Evolutionary conservation across 2,113 vertebrate species (phyloP).

Genomic region (Indicator maculatus): DNA sequence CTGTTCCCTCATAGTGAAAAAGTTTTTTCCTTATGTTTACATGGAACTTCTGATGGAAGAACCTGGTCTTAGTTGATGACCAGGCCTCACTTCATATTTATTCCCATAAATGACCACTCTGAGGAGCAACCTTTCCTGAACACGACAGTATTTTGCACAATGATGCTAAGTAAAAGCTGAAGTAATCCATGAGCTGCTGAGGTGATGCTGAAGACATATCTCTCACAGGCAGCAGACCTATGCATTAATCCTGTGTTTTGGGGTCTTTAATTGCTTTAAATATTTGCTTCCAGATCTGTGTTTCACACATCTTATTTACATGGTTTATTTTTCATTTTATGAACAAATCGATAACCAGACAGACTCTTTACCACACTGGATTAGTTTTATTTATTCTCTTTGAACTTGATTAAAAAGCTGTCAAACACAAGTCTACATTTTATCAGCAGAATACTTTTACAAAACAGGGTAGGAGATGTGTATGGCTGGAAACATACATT

Average conservation of each 20-base stretch:
- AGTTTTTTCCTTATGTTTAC: too few species aligned
- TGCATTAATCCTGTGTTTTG: slow-evolving; percentile 53
- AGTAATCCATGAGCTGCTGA: slow-evolving; percentile 41
- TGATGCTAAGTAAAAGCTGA: background rate
- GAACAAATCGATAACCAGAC: slow-evolving; percentile 78
- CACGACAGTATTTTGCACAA: background rate
- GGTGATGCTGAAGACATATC: slow-evolving; percentile 62
- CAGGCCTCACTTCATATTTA: background rate
- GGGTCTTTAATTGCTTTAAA: slow-evolving; percentile 62
- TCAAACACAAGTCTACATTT: slow-evolving; percentile 79
- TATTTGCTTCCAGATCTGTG: slow-evolving; percentile 72
- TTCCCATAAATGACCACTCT: background rate
- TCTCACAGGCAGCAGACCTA: slow-evolving; percentile 34
- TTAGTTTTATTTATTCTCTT: slow-evolving; percentile 82
- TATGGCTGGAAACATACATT: slow-evolving; percentile 76
- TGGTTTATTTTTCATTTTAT: slow-evolving; percentile 78
- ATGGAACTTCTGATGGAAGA: background rate
- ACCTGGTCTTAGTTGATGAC: background rate
- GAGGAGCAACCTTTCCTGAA: background rate
- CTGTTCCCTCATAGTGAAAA: too few species aligned
- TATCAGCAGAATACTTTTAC: slow-evolving; percentile 77
- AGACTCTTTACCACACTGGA: slow-evolving; percentile 78
- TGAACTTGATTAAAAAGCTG: slow-evolving; percentile 83
- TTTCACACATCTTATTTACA: slow-evolving; percentile 75
- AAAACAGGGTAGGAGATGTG: slow-evolving; percentile 70